Base-by-base conservation (phyloP, 23 tunicate genomes). In the Trididemnum nubilum region DNA sequence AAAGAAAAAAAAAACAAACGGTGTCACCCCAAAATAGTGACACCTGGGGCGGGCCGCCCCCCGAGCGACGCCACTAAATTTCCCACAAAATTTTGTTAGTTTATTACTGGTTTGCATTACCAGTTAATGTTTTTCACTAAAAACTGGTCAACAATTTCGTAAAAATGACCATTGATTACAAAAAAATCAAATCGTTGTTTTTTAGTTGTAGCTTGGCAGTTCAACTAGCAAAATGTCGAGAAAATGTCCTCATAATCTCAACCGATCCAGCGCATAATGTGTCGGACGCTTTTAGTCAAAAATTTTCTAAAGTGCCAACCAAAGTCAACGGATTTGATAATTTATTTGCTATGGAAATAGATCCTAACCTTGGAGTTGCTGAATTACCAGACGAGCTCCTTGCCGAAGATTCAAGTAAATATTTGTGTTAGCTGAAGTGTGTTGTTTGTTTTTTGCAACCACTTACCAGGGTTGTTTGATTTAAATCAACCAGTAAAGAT, bases 191-290 rank as follows among this genome's bases (percentile, higher is more conserved):
- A n/a, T n/a, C n/a, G n/a, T n/a, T 24, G 5, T 61, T 61, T 37
- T 78, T 2, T 69, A 87, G 98, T 80, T 93, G 98, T 84, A 93
- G 98, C 57, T 69, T 93, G 22, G 94, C 98, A 0, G 98, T 88
- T 30, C 94, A 87, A 39, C 81, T 95, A 19, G 33, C 99, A 64
- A 89, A 82, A 78, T 36, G 49, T 30, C 89, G 99, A 2, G 90
- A 90, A 50, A 72, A 44, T 40, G 99, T 95, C 36, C 65, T 95
- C 67, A 79, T 95, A 0, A 95, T 95, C 22, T 95, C 99, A 28
- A 95, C 99, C 32, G 99, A 95, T 79, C 99, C 98, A n/a, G 98
- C 98, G 0, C 98, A 93, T 59, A 95, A 95, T 63, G 85, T 95
- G 25, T 95, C 99, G 1, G 99, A 95, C 71, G 95, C 99, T 34